phyloP scores from a whole-genome alignment of 2,888 invertebrate genomes.

The Metalampra italica region DNA sequence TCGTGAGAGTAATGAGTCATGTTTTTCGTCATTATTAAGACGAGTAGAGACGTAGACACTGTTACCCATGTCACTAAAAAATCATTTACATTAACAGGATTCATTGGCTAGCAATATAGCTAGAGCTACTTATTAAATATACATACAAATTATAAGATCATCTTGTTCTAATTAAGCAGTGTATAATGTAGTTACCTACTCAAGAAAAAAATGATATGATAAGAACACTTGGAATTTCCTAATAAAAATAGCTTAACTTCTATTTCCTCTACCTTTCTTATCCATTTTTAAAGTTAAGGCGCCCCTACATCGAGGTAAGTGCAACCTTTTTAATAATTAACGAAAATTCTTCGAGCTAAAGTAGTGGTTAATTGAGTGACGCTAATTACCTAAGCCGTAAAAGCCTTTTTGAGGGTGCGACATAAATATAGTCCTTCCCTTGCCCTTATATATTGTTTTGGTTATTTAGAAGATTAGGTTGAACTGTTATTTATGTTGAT shows the following conservation, averaged over 20 bases:
- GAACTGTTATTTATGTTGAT: conserved; percentile 40
- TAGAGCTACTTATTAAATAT: too few relatives aligned
- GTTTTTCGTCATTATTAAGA: background rate
- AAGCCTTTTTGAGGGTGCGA: conserved; percentile 57
- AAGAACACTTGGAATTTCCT: too few relatives aligned
- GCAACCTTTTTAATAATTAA: conserved; percentile 76
- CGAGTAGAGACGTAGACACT: too few relatives aligned
- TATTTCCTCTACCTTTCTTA: background rate
- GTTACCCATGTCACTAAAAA: too few relatives aligned
- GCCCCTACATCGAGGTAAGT: conserved; percentile 48
- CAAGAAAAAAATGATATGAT: too few relatives aligned
- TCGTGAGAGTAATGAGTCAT: conserved; percentile 28
- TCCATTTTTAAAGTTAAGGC: background rate
- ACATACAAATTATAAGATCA: too few relatives aligned
- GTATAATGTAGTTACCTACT: too few relatives aligned
- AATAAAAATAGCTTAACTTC: background rate
- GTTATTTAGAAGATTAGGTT: conserved; percentile 44
- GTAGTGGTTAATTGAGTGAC: conserved; percentile 76
- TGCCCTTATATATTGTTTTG: conserved; percentile 46
- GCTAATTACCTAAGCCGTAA: conserved; percentile 73
- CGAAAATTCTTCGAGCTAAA: conserved; percentile 62
- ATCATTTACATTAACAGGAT: too few relatives aligned
- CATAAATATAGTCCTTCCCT: conserved; percentile 60
- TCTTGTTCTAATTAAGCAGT: too few relatives aligned
- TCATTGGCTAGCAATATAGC: too few relatives aligned